Base-by-base conservation (phyloP, 2,888 invertebrate species). In the Ommatoiulus sabulosus region DNA sequence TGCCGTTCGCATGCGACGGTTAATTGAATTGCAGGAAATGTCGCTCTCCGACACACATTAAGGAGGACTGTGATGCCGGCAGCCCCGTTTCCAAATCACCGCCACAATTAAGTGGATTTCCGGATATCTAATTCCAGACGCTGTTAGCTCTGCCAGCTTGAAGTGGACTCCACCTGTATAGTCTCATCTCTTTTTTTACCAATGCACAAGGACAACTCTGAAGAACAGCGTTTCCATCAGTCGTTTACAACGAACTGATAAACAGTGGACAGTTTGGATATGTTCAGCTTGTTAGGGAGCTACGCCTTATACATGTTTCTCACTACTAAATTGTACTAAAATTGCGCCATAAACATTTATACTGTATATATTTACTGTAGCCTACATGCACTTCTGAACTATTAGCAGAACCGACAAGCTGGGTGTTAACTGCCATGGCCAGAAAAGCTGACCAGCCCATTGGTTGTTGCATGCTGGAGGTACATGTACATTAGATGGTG, bases 101-200 rank as follows among this genome's bases (percentile, higher is more conserved):
- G 63, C n/a, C 63, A 63, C 63, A n/a, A 63, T 63, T 63, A 63
- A 63, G 63, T 63, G 63, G 63, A 63, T 63, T 63, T 63, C 63
- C 63, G 63, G 63, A n/a, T n/a, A 63, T 63, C n/a, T 63, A n/a
- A 63, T 63, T 63, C 63, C n/a, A n/a, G 52, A 15, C n/a, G 63
- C 63, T 5, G 63, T 63, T 63, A 63, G 4, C 63, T 20, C 63
- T n/a, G 63, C 63, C n/a, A 12, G 15, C 52, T 52, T 52, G 6
- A 15, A 52, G 52, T 52, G 15, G 63, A n/a, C 7, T 63, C 63
- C 63, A 63, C n/a, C 63, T 63, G 63, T n/a, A n/a, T n/a, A n/a
- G n/a, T n/a, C n/a, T n/a, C n/a, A 63, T 3, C 63, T n/a, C 7
- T n/a, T 63, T n/a, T 46, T 17, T 63, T 63, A n/a, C n/a, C 63